phyloP scores from a whole-genome alignment of 2,113 vertebrate species.

The Callopanchax toddi region DNA sequence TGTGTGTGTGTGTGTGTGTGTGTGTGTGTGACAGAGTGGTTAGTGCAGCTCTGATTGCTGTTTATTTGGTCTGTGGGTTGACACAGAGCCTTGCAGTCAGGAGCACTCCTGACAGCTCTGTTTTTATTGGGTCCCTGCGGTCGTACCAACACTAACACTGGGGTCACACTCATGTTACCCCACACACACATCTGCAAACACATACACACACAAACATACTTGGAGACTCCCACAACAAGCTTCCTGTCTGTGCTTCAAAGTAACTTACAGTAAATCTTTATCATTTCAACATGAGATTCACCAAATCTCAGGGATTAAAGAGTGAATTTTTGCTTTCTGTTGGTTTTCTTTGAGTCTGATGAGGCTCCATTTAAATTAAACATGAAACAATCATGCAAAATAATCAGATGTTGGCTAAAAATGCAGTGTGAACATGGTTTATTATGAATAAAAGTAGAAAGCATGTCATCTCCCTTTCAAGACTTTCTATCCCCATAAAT shows the following conservation, averaged over 20 bases:
- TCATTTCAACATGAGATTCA: slow-evolving; percentile 6
- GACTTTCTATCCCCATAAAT: too few species aligned
- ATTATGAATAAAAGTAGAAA: too few species aligned
- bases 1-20: slow-evolving; percentile 43
- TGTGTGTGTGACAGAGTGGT: slow-evolving; percentile 59
- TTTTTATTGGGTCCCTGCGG: slow-evolving; percentile 68
- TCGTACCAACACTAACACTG: slow-evolving; percentile 62
- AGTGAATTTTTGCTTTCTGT: too few species aligned
- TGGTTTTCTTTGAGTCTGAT: too few species aligned
- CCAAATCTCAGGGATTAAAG: too few species aligned
- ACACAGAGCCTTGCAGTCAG: slow-evolving; percentile 69
- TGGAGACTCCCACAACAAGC: slow-evolving; percentile 47
- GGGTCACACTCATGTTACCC: slow-evolving; percentile 64
- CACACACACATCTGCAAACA: neutral
- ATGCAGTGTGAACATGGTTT: too few species aligned
- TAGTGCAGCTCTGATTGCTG: slow-evolving; percentile 73
- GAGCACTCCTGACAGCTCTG: slow-evolving; percentile 69
- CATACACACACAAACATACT: slow-evolving; percentile 8
- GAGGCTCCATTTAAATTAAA: too few species aligned
- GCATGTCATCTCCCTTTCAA: too few species aligned
- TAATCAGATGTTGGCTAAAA: too few species aligned
- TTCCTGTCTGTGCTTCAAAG: slow-evolving; percentile 57
- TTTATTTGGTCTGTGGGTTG: slow-evolving; percentile 78
- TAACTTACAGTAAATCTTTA: slow-evolving; percentile 36
- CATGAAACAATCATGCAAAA: too few species aligned